These are phyloP conservation scores for Bombylius discolor DNA, from an alignment of 2,888 invertebrate genomes.

Conservation along the genomic window DNA sequence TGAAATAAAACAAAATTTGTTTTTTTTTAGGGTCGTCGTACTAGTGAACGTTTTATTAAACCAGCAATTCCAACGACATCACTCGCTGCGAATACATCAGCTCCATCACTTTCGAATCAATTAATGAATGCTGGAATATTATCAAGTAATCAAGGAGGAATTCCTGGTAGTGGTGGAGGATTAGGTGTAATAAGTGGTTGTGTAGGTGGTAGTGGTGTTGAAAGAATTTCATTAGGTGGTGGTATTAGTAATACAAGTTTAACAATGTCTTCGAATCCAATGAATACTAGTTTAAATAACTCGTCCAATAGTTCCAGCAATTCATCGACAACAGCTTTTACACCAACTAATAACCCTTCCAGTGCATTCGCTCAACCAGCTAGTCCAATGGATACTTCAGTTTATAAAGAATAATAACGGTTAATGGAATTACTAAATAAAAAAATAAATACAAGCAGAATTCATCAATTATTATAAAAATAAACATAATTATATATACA, in stretches of 20 bases:
- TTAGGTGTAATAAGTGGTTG: slow-evolving; percentile 1
- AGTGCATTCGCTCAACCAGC: slow-evolving; percentile 44
- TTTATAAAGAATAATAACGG: slow-evolving; percentile 41
- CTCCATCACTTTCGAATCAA: slow-evolving; percentile 26
- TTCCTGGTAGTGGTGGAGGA: slow-evolving; percentile 1
- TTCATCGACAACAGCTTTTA: slow-evolving; percentile 29
- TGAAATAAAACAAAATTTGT: slow-evolving; percentile 3
- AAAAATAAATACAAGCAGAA: no score
- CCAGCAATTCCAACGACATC: slow-evolving; percentile 61
- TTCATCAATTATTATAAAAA: no score
- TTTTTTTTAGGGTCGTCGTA: slow-evolving; percentile 44
- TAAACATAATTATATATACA: no score
- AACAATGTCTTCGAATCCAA: slow-evolving; percentile 15
- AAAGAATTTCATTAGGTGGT: slow-evolving; percentile 20
- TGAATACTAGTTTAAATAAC: slow-evolving; percentile 30
- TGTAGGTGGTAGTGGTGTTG: slow-evolving; percentile 2
- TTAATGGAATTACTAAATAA: no score
- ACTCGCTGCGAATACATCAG: slow-evolving; percentile 39
- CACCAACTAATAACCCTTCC: slow-evolving; percentile 16
- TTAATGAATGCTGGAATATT: slow-evolving; percentile 17
- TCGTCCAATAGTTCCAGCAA: slow-evolving; percentile 28
- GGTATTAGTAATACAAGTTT: slow-evolving; percentile 15
- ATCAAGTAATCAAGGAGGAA: slow-evolving; percentile 1
- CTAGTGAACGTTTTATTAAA: slow-evolving; percentile 74
- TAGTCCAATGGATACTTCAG: slow-evolving; percentile 63